Evolutionary conservation across 1,140 invertebrate genomes (phyloP), one percentile per base, ranked within the genome.

Genomic region (Hylaeus anthracinus): DNA sequence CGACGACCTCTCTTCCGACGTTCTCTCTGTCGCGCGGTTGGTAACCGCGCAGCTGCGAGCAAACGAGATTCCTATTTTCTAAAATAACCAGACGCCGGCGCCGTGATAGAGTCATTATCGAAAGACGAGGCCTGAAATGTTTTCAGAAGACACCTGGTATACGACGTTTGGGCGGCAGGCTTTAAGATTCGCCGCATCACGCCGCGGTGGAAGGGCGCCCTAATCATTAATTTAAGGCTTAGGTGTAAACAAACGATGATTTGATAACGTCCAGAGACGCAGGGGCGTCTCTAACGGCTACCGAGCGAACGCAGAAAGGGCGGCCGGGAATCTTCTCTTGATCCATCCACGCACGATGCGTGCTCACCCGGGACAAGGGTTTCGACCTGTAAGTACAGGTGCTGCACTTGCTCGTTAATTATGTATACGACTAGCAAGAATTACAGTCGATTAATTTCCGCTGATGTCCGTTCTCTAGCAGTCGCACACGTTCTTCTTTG

Each of bases 181-280:
- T 90, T 92, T 87, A 91, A 92, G 91, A 92, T 92, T 86, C 87
- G 88, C 91, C 90, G 89, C 86, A 90, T 93, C 89, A 91, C 79
- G 83, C 83, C 85, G 86, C 78, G 87, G 81, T 70, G 86, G 82
- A 86, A 88, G 87, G 90, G 88, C 87, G 83, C 89, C 78, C 88
- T 85, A 92, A 93, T 92, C 93, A 93, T 93, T 93, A 93, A 93
- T 93, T 93, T 90, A 90, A 87, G 91, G 93, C 93, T 93, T 93
- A 93, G 88, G 85, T 85, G 88, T 87, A 91, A 92, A 93, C 90
- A 93, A 93, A 93, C 90, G 93, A 93, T 90, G 86, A 92, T 93
- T 93, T 93, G 91, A 93, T 93, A 93, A 92, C 92, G 91, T 93
- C 91, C 91, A 90, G 87, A 88, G 87, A 81, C 76, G 84, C 86